These are phyloP conservation scores for Proterorhinus semilunaris DNA, from an alignment of 2,113 vertebrate species.

Conservation along the genomic window DNA sequence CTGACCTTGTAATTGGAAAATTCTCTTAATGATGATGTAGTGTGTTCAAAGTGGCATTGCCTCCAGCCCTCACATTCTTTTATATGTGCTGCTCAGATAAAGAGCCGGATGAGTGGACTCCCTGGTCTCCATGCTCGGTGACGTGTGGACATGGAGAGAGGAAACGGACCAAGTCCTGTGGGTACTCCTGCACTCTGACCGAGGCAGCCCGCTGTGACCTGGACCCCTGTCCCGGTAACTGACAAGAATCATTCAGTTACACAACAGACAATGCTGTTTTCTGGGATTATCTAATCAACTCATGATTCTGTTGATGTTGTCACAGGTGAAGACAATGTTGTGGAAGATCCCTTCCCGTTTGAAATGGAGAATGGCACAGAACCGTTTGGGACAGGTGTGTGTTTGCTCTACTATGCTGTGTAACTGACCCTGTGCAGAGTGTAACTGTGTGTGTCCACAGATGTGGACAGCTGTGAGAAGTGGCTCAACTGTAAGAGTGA, in stretches of 20 bases:
- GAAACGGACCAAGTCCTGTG: slow-evolving; percentile 85
- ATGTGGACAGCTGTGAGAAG: slow-evolving; percentile 92
- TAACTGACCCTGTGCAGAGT: not conserved
- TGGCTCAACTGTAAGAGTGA: slow-evolving; percentile 93
- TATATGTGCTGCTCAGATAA: slow-evolving; percentile 68
- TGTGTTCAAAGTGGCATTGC: not conserved
- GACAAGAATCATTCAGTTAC: not conserved
- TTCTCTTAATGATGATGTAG: not conserved
- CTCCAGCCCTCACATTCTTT: not conserved
- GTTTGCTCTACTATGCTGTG: not conserved
- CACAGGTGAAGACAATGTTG: slow-evolving; percentile 72
- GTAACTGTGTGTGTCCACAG: slow-evolving; percentile 55
- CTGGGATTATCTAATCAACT: not conserved
- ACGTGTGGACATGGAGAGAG: slow-evolving; percentile 84
- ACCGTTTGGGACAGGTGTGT: slow-evolving; percentile 83
- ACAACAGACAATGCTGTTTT: not conserved
- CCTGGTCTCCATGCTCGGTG: slow-evolving; percentile 87
- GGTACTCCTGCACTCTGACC: slow-evolving; percentile 84
- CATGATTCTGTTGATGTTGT: not conserved
- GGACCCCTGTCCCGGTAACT: slow-evolving; percentile 80
- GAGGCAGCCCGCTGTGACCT: slow-evolving; percentile 83
- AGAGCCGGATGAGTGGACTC: slow-evolving; percentile 85
- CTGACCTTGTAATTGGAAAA: slow-evolving; percentile 1
- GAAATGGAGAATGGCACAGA: slow-evolving; percentile 82
- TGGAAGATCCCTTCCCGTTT: slow-evolving; percentile 73